Conservation (phyloP, 2,113 vertebrate species). For the Tiliqua scincoides region DNA sequence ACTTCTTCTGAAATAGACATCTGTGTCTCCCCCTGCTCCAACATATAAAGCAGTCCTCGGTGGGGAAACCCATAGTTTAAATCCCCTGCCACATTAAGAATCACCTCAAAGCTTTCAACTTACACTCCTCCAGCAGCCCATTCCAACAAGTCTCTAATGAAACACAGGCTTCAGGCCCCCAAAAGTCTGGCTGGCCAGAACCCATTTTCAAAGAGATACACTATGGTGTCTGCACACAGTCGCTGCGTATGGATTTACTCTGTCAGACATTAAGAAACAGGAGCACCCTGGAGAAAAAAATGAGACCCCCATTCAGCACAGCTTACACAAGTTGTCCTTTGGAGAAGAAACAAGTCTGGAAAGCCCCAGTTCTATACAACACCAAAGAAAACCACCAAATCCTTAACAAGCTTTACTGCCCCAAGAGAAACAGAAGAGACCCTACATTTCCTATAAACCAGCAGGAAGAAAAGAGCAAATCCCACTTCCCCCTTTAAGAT, state of each 20-base stretch:
- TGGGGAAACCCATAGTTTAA: background rate
- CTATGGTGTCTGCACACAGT: background rate
- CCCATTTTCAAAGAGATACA: background rate
- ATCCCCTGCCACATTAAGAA: background rate
- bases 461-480: background rate
- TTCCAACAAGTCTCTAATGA: background rate
- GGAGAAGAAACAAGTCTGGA: too few species aligned
- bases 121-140: background rate
- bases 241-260: background rate
- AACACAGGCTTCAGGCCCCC: conserved; percentile 4
- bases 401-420: background rate
- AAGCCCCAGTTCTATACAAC: background rate
- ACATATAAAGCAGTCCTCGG: background rate
- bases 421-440: background rate
- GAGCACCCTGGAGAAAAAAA: background rate
- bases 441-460: background rate
- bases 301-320: background rate
- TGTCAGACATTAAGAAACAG: background rate
- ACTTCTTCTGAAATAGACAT: background rate
- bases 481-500: background rate
- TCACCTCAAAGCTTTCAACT: background rate
- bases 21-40: background rate
- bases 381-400: background rate
- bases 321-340: background rate
- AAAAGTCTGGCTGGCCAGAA: background rate